Evolutionary conservation across 2,797 vertebrate genomes (phyloP).

Genomic region (Aselliscus stoliczkanus): DNA sequence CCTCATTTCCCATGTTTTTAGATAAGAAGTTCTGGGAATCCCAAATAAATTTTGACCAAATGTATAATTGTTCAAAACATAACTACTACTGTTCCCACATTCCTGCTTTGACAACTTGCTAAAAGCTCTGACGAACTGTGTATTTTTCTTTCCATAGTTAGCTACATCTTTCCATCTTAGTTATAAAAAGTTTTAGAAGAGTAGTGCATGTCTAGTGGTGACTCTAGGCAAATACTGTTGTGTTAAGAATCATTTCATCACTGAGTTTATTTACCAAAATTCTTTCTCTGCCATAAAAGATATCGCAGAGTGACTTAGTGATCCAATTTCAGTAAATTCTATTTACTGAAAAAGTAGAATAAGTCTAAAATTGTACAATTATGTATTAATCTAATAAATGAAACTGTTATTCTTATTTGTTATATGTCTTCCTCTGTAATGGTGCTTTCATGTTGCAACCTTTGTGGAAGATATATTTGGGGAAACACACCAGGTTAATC

Average conservation of each 20-base stretch:
- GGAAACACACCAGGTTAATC: not conserved
- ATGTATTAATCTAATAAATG: not conserved
- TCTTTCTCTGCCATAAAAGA: not conserved
- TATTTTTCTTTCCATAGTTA: not conserved
- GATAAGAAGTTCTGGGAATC: not conserved
- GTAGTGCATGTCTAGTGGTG: not conserved
- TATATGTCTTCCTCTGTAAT: not conserved
- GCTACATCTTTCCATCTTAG: not conserved
- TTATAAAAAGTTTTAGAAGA: not conserved
- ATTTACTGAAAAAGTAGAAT: not conserved
- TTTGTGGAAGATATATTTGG: not conserved
- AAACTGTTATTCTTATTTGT: not conserved
- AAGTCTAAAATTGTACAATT: not conserved
- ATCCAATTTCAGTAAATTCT: not conserved
- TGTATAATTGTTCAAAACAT: not conserved
- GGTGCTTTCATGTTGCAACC: not conserved
- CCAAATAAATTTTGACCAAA: not conserved
- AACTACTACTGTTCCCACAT: not conserved
- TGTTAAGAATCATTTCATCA: not conserved
- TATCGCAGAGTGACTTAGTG: not conserved
- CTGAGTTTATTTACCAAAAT: not conserved
- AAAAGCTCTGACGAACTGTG: not conserved
- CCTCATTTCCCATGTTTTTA: slow-evolving; percentile 9
- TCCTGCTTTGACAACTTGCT: not conserved
- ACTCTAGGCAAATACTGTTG: not conserved